Evolutionary conservation across 2,113 vertebrate genomes (phyloP).

Genomic region (Notiomystis cincta): DNA sequence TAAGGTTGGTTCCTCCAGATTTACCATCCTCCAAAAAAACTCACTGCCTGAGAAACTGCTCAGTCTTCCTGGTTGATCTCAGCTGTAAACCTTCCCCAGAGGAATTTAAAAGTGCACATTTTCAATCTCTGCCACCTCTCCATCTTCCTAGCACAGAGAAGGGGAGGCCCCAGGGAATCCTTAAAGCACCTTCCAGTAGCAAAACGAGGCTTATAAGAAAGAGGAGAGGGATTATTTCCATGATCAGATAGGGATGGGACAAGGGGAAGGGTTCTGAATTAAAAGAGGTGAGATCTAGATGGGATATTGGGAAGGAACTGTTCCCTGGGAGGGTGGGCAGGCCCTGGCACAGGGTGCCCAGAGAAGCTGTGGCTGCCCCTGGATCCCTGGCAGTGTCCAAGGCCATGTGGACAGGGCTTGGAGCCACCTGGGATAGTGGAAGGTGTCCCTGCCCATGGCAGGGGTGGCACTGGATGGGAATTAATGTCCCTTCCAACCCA

Average conservation of each 20-base stretch:
- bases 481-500: not conserved
- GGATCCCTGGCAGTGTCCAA: not conserved
- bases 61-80: not conserved
- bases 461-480: rapidly evolving
- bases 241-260: not conserved
- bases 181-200: not conserved
- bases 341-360: not conserved
- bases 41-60: not conserved
- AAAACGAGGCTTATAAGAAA: not conserved
- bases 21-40: not conserved
- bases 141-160: not conserved
- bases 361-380: not conserved
- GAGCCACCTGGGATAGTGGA: rapidly evolving
- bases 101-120: not conserved
- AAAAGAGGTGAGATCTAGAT: not conserved
- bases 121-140: not conserved
- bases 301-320: not conserved
- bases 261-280: not conserved
- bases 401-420: not conserved
- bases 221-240: not conserved
- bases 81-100: not conserved
- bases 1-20: not conserved
- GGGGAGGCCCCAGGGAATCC: not conserved
- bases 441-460: not conserved
- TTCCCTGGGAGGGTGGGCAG: not conserved